Evolutionary conservation across 2,888 invertebrate species (phyloP).

Genomic region (Drosophila borealis): DNA sequence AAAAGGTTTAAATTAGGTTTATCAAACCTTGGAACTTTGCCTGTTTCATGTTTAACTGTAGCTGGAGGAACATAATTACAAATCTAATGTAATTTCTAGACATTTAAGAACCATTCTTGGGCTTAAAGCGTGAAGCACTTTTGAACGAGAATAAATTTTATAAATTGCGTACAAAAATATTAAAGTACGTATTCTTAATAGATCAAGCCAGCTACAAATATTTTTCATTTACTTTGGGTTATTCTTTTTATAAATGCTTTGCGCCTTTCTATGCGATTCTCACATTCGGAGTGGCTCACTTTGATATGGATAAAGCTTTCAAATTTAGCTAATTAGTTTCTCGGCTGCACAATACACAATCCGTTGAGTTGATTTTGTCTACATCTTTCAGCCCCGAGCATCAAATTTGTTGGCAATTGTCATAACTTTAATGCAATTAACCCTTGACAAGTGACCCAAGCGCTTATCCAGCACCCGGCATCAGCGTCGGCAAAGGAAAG

Average conservation of each 20-base stretch:
- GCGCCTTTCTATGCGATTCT: constrained; percentile 1
- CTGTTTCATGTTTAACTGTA: too few relatives aligned
- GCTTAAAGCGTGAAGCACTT: too few relatives aligned
- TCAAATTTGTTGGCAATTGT: constrained; percentile 73
- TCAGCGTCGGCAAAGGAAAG: constrained; percentile 31
- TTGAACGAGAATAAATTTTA: too few relatives aligned
- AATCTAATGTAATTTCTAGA: too few relatives aligned
- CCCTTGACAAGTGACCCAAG: constrained; percentile 63
- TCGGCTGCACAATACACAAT: constrained; percentile 45
- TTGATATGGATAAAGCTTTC: constrained; percentile 19
- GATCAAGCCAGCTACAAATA: neutral
- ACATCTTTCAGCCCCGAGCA: constrained; percentile 34
- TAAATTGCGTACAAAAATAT: too few relatives aligned
- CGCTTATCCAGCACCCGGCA: constrained; percentile 42
- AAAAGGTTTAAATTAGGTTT: too few relatives aligned
- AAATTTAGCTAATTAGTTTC: constrained; percentile 63
- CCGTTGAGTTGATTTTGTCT: constrained; percentile 61
- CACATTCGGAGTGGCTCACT: constrained; percentile 2
- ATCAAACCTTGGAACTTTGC: too few relatives aligned
- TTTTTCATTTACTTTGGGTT: neutral
- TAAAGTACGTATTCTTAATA: neutral
- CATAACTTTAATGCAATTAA: constrained; percentile 79
- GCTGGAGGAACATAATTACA: too few relatives aligned
- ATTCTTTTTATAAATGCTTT: neutral
- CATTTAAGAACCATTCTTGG: too few relatives aligned